Percentiles rank a stretch among this genome's conserved stretches.
Evolutionary conservation across 1,140 invertebrate genomes (phyloP).

Genomic region (Saccostrea cuccullata): DNA sequence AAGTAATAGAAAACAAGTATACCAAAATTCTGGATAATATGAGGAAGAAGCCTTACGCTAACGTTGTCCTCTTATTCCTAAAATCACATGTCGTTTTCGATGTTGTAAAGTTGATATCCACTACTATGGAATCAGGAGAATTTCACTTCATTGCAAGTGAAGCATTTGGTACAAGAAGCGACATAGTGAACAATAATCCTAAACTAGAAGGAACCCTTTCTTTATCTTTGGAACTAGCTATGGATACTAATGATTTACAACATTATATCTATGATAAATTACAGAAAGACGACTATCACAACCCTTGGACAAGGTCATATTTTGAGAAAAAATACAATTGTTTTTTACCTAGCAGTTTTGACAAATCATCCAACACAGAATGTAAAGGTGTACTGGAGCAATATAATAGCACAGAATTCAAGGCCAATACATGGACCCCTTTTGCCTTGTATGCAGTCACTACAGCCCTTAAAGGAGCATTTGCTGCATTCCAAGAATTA

Average conservation of each 20-base stretch:
- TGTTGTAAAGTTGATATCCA: slow-evolving; percentile 29
- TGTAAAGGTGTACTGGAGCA: not conserved
- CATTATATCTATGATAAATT: slow-evolving; percentile 38
- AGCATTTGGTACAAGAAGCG: slow-evolving; percentile 52
- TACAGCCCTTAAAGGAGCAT: not conserved
- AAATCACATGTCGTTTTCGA: slow-evolving; percentile 46
- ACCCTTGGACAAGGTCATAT: slow-evolving; percentile 54
- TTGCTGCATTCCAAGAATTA: not conserved
- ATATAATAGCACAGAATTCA: not conserved
- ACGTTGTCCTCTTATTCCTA: slow-evolving; percentile 57
- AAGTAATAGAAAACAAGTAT: slow-evolving; percentile 44
- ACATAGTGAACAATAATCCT: slow-evolving; percentile 39
- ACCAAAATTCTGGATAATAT: slow-evolving; percentile 39
- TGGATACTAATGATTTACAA: not conserved
- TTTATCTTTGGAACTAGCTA: slow-evolving; percentile 47
- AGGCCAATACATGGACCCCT: not conserved
- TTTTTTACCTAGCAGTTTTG: slow-evolving; percentile 53
- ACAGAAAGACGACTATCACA: not conserved
- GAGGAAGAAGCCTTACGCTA: slow-evolving; percentile 41
- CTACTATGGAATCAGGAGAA: slow-evolving; percentile 44
- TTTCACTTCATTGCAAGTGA: slow-evolving; percentile 61
- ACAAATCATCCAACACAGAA: slow-evolving; percentile 39
- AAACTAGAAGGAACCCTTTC: slow-evolving; percentile 52
- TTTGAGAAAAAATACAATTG: slow-evolving; percentile 48
- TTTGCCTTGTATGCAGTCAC: not conserved